Evolutionary conservation across 1,140 invertebrate genomes (phyloP).

Genomic region (Lepidurus packardi): DNA sequence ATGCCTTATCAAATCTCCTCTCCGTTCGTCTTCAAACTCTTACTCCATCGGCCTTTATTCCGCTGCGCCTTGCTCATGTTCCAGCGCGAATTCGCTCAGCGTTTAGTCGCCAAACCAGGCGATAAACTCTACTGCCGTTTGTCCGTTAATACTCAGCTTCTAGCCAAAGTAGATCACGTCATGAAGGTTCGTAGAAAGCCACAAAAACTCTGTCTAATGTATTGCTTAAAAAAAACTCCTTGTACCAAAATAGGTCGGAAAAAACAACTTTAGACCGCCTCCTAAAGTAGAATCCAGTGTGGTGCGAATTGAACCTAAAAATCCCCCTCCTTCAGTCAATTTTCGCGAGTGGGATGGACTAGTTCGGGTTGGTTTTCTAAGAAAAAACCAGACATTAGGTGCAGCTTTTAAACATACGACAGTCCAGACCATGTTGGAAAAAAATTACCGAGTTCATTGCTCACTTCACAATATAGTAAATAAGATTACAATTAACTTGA

Average conservation of each 20-base stretch:
- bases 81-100: constrained; percentile 95
- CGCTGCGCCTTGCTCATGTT: constrained; percentile 98
- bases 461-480: constrained; percentile 78
- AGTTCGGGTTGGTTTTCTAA: constrained; percentile 84
- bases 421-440: constrained; percentile 75
- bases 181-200: constrained; percentile 72
- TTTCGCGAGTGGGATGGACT: constrained; percentile 98
- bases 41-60: constrained; percentile 74
- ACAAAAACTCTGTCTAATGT: background rate
- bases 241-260: constrained; percentile 65
- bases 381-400: constrained; percentile 90
- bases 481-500: constrained; percentile 31
- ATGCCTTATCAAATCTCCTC: constrained; percentile 99
- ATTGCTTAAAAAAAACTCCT: background rate
- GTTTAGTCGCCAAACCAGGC: constrained; percentile 92
- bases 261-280: constrained; percentile 97
- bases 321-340: constrained; percentile 92
- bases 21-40: constrained; percentile 92
- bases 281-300: constrained; percentile 98
- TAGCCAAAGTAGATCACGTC: constrained; percentile 90
- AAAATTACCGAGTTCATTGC: constrained; percentile 85
- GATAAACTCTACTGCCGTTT: constrained; percentile 96
- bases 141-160: constrained; percentile 91
- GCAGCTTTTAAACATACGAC: constrained; percentile 79
- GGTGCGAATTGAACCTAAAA: constrained; percentile 93